Conservation (phyloP, 2,113 vertebrate genomes). For the Microcebus griseorufus region DNA sequence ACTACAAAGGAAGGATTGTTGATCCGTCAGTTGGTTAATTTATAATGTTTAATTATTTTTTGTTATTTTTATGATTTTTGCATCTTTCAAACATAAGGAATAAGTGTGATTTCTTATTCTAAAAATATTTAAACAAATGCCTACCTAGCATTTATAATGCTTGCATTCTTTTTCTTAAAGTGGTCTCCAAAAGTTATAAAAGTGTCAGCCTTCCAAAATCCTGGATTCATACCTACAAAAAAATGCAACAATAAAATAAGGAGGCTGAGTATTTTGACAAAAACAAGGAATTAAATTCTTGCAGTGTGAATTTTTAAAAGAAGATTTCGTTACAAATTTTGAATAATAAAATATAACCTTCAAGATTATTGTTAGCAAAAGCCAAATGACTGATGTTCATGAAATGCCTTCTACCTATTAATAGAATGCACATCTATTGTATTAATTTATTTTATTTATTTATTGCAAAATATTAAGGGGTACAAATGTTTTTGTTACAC, state of each 20-base stretch:
- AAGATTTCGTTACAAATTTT: background rate
- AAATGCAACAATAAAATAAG: background rate
- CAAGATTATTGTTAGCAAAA: background rate
- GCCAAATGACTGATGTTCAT: background rate
- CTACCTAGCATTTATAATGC: background rate
- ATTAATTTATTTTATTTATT: background rate
- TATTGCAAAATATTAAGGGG: too few species aligned
- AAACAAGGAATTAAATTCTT: background rate
- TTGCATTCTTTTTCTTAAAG: background rate
- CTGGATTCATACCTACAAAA: background rate
- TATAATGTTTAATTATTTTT: background rate
- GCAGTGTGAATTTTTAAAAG: background rate
- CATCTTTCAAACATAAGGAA: background rate
- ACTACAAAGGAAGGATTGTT: background rate
- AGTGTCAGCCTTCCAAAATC: background rate
- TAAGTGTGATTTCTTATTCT: background rate
- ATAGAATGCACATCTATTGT: background rate
- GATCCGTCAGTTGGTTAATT: background rate
- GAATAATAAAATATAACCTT: background rate
- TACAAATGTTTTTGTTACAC: too few species aligned
- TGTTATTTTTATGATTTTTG: background rate
- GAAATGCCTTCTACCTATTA: background rate
- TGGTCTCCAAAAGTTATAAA: background rate
- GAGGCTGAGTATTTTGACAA: background rate
- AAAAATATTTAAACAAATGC: background rate